Evolutionary conservation across 1,140 invertebrate species (phyloP).

Genomic region (Melitaea cinxia): DNA sequence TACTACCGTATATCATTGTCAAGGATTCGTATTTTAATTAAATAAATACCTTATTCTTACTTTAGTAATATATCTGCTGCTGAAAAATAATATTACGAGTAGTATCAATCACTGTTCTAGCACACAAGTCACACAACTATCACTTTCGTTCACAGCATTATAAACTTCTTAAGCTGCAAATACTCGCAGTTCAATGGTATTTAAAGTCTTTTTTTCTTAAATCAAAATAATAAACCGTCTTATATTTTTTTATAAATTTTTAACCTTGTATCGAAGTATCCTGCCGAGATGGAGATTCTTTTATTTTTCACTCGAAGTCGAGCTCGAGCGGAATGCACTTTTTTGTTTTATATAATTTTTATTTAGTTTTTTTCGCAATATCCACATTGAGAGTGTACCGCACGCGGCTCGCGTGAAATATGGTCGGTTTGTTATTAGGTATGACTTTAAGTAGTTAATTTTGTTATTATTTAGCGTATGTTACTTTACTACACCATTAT

Average conservation of each 20-base stretch:
- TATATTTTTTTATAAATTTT: too few species aligned
- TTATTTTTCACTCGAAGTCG: constrained; percentile 52
- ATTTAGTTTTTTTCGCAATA: constrained; percentile 54
- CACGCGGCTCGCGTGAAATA: constrained; percentile 52
- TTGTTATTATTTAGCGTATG: constrained; percentile 52
- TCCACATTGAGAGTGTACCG: constrained; percentile 46
- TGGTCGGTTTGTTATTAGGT: constrained; percentile 46
- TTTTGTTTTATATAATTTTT: constrained; percentile 53
- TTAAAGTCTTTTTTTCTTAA: constrained; percentile 12
- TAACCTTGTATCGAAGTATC: constrained; percentile 27
- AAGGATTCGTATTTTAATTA: too few species aligned
- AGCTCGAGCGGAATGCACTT: constrained; percentile 56
- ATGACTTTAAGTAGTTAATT: constrained; percentile 69
- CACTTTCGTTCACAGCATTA: constrained; percentile 38
- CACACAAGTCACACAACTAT: constrained; percentile 46
- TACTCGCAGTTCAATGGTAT: neutral
- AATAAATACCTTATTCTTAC: neutral
- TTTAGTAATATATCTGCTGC: neutral
- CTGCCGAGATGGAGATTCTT: constrained; percentile 41
- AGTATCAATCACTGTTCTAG: constrained; percentile 32
- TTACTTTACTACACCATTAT: constrained; percentile 62
- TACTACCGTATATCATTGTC: too few species aligned
- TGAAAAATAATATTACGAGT: constrained; percentile 11
- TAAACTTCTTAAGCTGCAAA: constrained; percentile 24
- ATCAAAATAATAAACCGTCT: too few species aligned